Evolutionary conservation across 2,113 vertebrate species (phyloP), one percentile per base, ranked within the genome.

Genomic region (Catharus fuscescens): DNA sequence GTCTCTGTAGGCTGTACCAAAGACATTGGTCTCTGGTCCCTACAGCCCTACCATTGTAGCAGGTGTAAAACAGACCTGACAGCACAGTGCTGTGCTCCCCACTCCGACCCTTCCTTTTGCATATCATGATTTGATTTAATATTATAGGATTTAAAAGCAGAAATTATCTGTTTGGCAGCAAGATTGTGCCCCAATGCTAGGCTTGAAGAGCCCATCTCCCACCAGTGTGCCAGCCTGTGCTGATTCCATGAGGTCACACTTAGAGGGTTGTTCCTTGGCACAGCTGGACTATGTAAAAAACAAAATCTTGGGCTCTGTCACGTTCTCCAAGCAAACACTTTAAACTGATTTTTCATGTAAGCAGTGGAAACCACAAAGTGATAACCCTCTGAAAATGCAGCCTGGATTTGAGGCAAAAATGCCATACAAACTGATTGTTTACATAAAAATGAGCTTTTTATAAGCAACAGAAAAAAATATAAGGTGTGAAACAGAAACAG

Each of bases 141-240:
- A 26, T 32, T 5, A 34, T 3, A 29, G 11, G 7, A 52, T 40
- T 81, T 67, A 26, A 88, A 80, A 80, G 29, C 29, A 9, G 19
- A 65, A 92, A 42, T 53, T 0, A 23, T 13, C n/a, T 76, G 5
- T 47, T 56, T 32, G 28, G 15, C 12, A 70, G 10, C 6, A 77
- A 61, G 34, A 59, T 6, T 72, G 11, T 38, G 9, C 25, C 32
- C 40, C 25, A 61, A 0, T 1, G 1, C 7, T 48, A 6, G 7
- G n/a, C n/a, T 38, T 14, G 3, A 69, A 66, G 48, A 85, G 8
- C 12, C 6, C 18, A 42, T 7, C 2, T 72, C 45, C 47, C 62
- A 57, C 14, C 1, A 3, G 5, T 0, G 1, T 18, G 8, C 25
- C 3, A 1, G 36, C 5, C 3, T 73, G 40, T 32, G 26, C 70